These are phyloP conservation scores for Agonopterix subpropinquella DNA, from an alignment of 2,888 invertebrate species.

Conservation along the genomic window DNA sequence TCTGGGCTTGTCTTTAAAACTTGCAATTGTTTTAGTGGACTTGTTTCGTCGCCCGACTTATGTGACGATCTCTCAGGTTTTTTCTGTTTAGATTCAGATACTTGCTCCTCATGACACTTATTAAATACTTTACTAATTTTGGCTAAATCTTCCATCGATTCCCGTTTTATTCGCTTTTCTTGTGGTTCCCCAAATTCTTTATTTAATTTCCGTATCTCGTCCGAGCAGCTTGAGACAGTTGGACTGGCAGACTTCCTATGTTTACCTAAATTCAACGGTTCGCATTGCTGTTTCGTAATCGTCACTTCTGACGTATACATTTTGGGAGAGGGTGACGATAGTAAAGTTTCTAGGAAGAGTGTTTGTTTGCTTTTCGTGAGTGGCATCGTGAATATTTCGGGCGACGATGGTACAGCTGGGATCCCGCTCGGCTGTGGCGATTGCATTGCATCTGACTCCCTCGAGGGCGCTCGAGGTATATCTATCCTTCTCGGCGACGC, in stretches of 20 bases:
- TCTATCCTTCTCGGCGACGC: slow-evolving; percentile 65
- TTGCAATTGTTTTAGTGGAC: slow-evolving; percentile 82
- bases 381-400: slow-evolving; percentile 77
- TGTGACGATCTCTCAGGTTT: slow-evolving; percentile 33
- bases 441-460: slow-evolving; percentile 83
- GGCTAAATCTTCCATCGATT: slow-evolving; percentile 47
- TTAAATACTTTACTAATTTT: slow-evolving; percentile 59
- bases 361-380: slow-evolving; percentile 67
- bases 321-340: slow-evolving; percentile 76
- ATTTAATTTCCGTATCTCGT: slow-evolving; percentile 78
- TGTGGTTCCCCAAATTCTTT: slow-evolving; percentile 69
- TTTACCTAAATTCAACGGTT: slow-evolving; percentile 82
- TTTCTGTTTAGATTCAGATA: slow-evolving; percentile 32
- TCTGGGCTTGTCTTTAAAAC: slow-evolving; percentile 79
- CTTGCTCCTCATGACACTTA: slow-evolving; percentile 39
- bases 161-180: slow-evolving; percentile 55
- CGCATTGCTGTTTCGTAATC: slow-evolving; percentile 75
- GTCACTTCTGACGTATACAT: slow-evolving; percentile 76
- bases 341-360: slow-evolving; percentile 77
- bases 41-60: slow-evolving; percentile 63
- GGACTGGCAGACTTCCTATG: slow-evolving; percentile 81
- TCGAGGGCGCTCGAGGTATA: slow-evolving; percentile 77
- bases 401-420: slow-evolving; percentile 81
- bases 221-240: slow-evolving; percentile 84
- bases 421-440: slow-evolving; percentile 84